phyloP scores from a whole-genome alignment of 1,140 invertebrate species.

The Drosophila bipectinata region DNA sequence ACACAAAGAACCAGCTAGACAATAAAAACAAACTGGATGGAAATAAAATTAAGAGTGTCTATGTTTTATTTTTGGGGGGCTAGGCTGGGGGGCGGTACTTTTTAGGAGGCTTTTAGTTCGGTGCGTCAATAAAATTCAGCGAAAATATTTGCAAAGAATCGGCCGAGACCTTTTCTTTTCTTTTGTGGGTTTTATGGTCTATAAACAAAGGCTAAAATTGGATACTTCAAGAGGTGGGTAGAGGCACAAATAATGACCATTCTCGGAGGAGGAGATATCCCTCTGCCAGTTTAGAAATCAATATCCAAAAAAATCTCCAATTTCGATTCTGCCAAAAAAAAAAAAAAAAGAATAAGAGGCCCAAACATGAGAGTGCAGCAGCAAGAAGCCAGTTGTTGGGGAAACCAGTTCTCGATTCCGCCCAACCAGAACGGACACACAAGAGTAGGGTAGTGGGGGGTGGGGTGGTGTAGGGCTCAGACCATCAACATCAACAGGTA shows the following conservation, averaged over 20 bases:
- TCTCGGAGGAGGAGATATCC: not conserved
- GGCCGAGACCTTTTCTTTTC: not conserved
- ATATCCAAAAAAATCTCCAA: slow-evolving; percentile 21
- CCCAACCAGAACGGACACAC: slow-evolving; percentile 37
- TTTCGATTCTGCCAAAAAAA: slow-evolving; percentile 26
- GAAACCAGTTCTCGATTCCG: slow-evolving; percentile 71
- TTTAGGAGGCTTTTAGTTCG: slow-evolving; percentile 35
- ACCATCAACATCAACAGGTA: slow-evolving; percentile 76
- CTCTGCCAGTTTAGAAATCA: not conserved
- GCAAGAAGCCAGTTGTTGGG: slow-evolving; percentile 13
- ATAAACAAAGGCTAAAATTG: slow-evolving; percentile 39
- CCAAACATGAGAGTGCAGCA: slow-evolving; percentile 1
- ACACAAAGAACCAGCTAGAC: slow-evolving; percentile 23
- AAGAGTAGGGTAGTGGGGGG: slow-evolving; percentile 7
- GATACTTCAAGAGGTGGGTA: slow-evolving; percentile 11
- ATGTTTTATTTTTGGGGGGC: not conserved
- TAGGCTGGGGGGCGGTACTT: slow-evolving; percentile 4
- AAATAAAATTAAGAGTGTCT: slow-evolving; percentile 48
- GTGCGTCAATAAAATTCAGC: slow-evolving; percentile 48
- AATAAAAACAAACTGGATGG: slow-evolving; percentile 48
- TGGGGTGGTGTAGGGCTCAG: slow-evolving; percentile 23
- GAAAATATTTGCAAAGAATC: slow-evolving; percentile 50
- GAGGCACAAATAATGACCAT: not conserved
- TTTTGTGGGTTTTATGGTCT: slow-evolving; percentile 27
- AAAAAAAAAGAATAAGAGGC: slow-evolving; percentile 16